These are phyloP conservation scores for Chymomyza procnemis DNA, from an alignment of 2,888 invertebrate species.

Conservation along the genomic window DNA sequence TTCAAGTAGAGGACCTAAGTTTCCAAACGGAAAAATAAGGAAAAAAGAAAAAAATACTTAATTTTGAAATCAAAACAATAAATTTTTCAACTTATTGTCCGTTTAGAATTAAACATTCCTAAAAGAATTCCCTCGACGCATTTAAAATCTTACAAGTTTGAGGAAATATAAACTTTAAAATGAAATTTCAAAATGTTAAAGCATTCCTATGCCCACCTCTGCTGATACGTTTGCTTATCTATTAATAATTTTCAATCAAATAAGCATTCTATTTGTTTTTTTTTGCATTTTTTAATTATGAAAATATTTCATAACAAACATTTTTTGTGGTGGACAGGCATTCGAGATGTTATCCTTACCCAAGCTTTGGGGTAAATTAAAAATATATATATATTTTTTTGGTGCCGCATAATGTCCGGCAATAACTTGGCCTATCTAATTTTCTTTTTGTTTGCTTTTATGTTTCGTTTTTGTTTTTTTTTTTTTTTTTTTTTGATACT, in stretches of 20 bases:
- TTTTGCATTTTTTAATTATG: background rate
- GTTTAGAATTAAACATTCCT: no score
- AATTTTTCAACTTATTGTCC: no score
- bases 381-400: background rate
- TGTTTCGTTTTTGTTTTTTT: background rate
- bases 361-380: background rate
- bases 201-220: conserved; percentile 7
- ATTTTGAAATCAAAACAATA: no score
- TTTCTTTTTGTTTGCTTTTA: background rate
- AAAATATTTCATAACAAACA: conserved; percentile 5
- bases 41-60: no score
- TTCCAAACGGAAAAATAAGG: no score
- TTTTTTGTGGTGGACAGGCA: background rate
- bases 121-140: no score
- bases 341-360: background rate
- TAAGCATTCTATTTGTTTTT: background rate
- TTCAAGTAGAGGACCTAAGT: no score
- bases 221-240: background rate
- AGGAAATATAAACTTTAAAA: no score
- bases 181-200: background rate
- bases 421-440: conserved; percentile 18
- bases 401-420: background rate
- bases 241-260: background rate
- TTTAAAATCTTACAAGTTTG: no score
- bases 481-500: no score